Evolutionary conservation across 2,888 invertebrate species (phyloP).

Genomic region (Cybosia mesomella): DNA sequence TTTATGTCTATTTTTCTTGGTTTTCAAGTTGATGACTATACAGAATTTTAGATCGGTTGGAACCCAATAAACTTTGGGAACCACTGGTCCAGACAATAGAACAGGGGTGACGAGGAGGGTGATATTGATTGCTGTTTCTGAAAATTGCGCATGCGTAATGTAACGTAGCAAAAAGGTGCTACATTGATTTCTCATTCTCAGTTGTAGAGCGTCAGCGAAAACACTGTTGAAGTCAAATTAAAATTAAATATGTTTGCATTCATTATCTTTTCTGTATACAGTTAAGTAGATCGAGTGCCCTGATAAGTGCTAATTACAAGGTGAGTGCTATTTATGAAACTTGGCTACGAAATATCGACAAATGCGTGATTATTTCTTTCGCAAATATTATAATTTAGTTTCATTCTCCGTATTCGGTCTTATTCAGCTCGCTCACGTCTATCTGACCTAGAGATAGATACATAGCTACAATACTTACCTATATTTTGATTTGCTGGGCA

Average conservation of each 20-base stretch:
- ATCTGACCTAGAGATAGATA: no score
- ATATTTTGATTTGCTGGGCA: neutral
- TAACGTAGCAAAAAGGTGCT: neutral
- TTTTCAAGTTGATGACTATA: no score
- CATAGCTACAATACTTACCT: neutral
- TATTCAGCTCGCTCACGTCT: neutral
- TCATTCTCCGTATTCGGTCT: neutral
- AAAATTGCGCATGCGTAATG: neutral
- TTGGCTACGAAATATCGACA: neutral
- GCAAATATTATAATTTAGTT: neutral
- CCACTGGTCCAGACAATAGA: neutral
- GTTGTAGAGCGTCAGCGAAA: neutral
- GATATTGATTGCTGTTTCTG: neutral
- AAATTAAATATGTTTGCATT: neutral
- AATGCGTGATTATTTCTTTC: neutral
- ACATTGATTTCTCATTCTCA: conserved; percentile 9
- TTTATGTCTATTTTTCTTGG: no score
- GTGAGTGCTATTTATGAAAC: neutral
- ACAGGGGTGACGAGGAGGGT: neutral
- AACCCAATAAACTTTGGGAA: neutral
- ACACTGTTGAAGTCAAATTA: neutral
- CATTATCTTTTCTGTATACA: neutral
- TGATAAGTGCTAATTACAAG: neutral
- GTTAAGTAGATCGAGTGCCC: neutral
- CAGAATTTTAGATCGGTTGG: no score